Conservation (phyloP, 2,113 vertebrate species). For the Hydrochoerus hydrochaeris region DNA sequence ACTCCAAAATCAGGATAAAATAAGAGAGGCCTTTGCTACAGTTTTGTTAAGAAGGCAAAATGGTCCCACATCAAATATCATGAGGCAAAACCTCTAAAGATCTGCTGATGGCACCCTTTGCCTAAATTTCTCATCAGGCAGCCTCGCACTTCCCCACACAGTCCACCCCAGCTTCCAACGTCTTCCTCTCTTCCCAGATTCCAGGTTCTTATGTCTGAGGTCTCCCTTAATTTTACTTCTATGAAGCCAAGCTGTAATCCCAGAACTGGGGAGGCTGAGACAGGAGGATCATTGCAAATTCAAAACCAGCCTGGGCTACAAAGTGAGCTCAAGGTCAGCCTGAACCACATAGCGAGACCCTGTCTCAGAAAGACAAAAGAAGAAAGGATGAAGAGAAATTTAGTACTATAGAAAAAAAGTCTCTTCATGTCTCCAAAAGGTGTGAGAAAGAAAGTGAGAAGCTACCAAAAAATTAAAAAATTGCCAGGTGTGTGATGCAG, state of each 20-base stretch:
- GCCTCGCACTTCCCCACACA: background rate
- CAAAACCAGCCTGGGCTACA: too few species aligned
- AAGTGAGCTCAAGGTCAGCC: too few species aligned
- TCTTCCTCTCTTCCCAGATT: background rate
- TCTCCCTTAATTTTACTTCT: background rate
- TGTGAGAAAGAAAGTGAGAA: background rate
- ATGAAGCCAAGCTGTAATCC: too few species aligned
- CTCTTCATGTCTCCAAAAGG: background rate
- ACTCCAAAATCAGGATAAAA: background rate
- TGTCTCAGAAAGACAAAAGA: too few species aligned
- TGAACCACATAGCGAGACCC: too few species aligned
- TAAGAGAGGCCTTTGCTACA: background rate
- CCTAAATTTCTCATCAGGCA: background rate
- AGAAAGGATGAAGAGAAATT: too few species aligned
- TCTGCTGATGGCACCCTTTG: background rate
- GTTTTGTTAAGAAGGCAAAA: slow-evolving; percentile 13
- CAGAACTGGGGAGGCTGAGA: too few species aligned
- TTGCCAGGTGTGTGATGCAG: too few species aligned
- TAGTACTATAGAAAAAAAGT: background rate
- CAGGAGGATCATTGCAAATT: too few species aligned
- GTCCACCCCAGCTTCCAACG: background rate
- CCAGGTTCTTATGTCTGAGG: background rate
- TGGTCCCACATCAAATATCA: background rate
- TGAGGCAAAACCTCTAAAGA: background rate
- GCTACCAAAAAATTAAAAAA: too few species aligned